Evolutionary conservation across 2,797 vertebrate genomes (phyloP), one percentile per base, ranked within the genome.

Genomic region (Enteromius fasciolatus): DNA sequence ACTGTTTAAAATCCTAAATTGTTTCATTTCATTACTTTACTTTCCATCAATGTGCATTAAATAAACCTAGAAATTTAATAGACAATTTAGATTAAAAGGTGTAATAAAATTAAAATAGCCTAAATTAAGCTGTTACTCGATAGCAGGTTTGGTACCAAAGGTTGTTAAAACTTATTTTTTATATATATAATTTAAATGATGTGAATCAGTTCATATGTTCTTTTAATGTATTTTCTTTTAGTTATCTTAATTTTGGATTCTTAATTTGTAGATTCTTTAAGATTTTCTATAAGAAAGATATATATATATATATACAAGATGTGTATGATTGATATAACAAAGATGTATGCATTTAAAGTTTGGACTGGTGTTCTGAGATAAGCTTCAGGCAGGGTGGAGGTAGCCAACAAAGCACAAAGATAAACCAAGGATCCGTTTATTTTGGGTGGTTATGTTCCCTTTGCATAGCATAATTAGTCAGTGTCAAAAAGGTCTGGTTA

Each of bases 401-500:
- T 83, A 80, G 80, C 86, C 74, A 63, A 88, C 83, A 41, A 78
- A 25, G 69, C 63, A 78, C 67, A 6, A 23, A 94, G 94, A 95
- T 95, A 94, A 95, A 90, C 84, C 44, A 68, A 89, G 70, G 88
- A 84, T 91, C 85, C 83, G 87, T 94, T 93, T 87, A 76, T 79
- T 73, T 73, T 85, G 83, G 78, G 63, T 88, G 83, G 57, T 20
- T 72, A 80, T 39, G 46, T n/a, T 46, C 15, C 11, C 63, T 36
- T 41, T 63, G 59, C 5, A 17, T n/a, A 31, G 11, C 44, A n/a
- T 17, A 48, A 25, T 46, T 61, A 48, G 20, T 72, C 28, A 12
- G 20, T 63, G n/a, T 25, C 57, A 69, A 12, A 59, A 17, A 61
- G 41, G 54, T 80, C 28, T 23, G 54, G 9, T 64, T 81, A 63